Conservation (phyloP, 2,888 invertebrate genomes). For the Eupithecia abbreviata region DNA sequence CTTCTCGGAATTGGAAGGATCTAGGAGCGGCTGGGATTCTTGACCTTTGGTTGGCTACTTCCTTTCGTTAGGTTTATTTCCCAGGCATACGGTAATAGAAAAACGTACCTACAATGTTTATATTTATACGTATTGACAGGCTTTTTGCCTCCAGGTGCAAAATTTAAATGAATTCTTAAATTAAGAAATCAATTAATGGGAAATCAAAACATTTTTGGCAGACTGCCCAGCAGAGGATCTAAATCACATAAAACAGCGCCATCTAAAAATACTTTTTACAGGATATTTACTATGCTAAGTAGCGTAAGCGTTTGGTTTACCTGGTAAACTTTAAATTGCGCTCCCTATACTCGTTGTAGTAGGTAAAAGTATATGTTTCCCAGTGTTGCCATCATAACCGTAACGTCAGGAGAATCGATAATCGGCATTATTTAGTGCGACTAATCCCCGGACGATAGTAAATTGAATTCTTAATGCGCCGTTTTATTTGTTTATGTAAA, state of each 20-base stretch:
- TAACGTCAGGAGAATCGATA: slow-evolving; percentile 46
- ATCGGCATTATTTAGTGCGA: slow-evolving; percentile 81
- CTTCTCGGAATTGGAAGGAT: slow-evolving; percentile 26
- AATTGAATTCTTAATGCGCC: slow-evolving; percentile 82
- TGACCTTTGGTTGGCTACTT: slow-evolving; percentile 6
- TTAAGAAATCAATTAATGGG: not conserved
- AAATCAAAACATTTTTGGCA: not conserved
- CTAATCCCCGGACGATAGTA: slow-evolving; percentile 82
- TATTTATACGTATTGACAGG: too few species aligned
- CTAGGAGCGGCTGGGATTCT: not conserved
- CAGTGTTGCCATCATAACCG: slow-evolving; percentile 9
- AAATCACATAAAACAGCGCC: not conserved
- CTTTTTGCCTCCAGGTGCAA: too few species aligned
- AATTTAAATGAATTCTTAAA: not conserved
- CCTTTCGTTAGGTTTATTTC: not conserved
- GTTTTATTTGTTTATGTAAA: slow-evolving; percentile 84
- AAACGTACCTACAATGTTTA: not conserved
- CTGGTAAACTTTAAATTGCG: too few species aligned
- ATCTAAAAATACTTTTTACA: not conserved
- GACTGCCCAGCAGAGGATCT: not conserved
- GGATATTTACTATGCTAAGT: not conserved
- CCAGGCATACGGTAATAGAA: not conserved
- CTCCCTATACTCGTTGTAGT: not conserved
- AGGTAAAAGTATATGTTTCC: not conserved
- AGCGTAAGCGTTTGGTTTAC: too few species aligned